Evolutionary conservation across 2,888 invertebrate species (phyloP), one percentile per base, ranked within the genome.

Genomic region (Pseudanteris insignis): DNA sequence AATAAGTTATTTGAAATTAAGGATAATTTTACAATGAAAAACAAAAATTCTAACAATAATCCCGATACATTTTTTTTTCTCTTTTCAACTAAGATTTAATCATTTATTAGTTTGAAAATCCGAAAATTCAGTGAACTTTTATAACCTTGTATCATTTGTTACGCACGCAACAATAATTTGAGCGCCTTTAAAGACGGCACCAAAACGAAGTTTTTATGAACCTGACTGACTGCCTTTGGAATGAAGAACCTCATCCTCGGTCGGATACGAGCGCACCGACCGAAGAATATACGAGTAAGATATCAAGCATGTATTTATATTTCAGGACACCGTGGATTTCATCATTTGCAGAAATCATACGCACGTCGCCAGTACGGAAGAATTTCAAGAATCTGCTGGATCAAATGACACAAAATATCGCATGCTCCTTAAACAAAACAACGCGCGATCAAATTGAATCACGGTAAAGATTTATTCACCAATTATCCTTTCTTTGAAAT

Each of bases 181-280:
- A 51, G 36, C 32, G 38, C 37, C 25, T 46, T 41, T 36, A 36
- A 36, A 43, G 36, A 41, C 33, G 34, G 9, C 21, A 46, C 36
- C 28, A 28, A 47, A 34, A 48, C 48, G 36, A 36, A 43, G 47
- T 50, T 58, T 58, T 58, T 18, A 58, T 44, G 50, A 58, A 58
- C 57, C 33, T 30, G 57, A 58, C 57, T 58, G 50, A 58, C 57
- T 48, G 37, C 57, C 57, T 50, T 48, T 33, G 50, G 57, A 58
- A 58, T 58, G 57, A 48, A 43, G 50, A 58, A 9, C 26, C 37
- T 43, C 44, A 32, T 55, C 37, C 36, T 24, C 51, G 51, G 29
- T 24, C 37, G 28, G 11, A 36, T 36, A 15, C 29, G 41, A 10
- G 7, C 28, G 34, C 28, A 46, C 46, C 32, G 12, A 21, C 21